Conservation (phyloP, 2,113 vertebrate species). For the Spilogale gracilis region DNA sequence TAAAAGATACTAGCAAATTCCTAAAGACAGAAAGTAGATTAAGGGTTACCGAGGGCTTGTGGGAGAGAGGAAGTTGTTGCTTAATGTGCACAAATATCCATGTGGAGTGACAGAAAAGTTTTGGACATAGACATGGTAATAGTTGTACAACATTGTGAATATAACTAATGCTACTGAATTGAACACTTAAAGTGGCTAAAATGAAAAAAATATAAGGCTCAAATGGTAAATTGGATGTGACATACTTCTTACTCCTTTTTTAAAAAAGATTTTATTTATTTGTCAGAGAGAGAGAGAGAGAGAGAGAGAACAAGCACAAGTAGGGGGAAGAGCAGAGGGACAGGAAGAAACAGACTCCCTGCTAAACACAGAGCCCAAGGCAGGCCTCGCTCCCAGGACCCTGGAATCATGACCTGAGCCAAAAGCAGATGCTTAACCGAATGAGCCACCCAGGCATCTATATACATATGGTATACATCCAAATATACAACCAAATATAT, state of each 20-base stretch:
- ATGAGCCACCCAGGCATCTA: background rate
- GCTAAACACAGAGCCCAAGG: background rate
- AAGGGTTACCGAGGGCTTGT: background rate
- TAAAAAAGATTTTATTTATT: background rate
- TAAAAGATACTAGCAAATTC: background rate
- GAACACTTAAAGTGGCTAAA: background rate
- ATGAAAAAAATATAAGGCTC: background rate
- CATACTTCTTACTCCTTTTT: background rate
- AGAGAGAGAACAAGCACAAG: no score
- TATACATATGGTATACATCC: background rate
- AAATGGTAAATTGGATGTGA: background rate
- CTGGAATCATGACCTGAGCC: background rate
- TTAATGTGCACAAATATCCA: background rate
- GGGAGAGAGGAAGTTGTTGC: background rate
- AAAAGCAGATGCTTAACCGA: background rate
- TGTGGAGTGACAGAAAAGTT: background rate
- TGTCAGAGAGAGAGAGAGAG: background rate
- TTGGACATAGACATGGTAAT: background rate
- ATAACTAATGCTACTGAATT: background rate
- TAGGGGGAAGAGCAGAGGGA: background rate
- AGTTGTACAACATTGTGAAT: background rate
- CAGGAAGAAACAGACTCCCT: background rate
- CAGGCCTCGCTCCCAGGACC: fast-evolving
- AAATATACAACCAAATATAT: no score
- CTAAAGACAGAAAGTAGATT: background rate